A percentile compares a stretch with the other conserved stretches of the same genome.
Conservation (phyloP, 2,797 vertebrate species). For the Moxostoma hubbsi region DNA sequence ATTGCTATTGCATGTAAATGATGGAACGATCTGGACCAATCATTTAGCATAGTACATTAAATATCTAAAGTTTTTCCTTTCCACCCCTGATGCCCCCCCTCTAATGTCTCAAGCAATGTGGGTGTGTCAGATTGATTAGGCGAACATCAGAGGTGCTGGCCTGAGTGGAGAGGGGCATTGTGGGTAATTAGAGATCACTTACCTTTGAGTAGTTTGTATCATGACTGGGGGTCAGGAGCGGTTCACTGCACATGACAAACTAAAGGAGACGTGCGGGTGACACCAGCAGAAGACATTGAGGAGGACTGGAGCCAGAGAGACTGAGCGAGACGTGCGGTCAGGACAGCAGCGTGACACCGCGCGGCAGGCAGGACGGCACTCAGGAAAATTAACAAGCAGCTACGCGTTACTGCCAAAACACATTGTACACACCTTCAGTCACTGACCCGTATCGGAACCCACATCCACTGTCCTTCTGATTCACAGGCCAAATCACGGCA, state of each 20-base stretch:
- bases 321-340: conserved; percentile 69
- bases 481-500: too few species aligned
- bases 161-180: conserved; percentile 67
- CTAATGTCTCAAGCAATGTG: too few species aligned
- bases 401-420: conserved; percentile 61
- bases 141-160: conserved; percentile 55
- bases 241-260: conserved; percentile 87
- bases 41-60: too few species aligned
- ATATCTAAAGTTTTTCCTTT: too few species aligned
- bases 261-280: conserved; percentile 78
- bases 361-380: conserved; percentile 43
- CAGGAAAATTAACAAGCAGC: conserved; percentile 71
- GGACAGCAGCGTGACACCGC: conserved; percentile 67
- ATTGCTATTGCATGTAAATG: too few species aligned
- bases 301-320: conserved; percentile 73
- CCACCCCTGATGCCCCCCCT: too few species aligned
- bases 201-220: conserved; percentile 86
- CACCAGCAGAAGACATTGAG: conserved; percentile 73
- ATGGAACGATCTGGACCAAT: too few species aligned
- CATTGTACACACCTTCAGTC: conserved; percentile 29
- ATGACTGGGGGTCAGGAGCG: conserved; percentile 79
- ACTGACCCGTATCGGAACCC: conserved; percentile 40
- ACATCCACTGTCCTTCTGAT: too few species aligned
- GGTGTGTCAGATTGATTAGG: conserved; percentile 68
- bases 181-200: conserved; percentile 87